Conservation (phyloP, 2,797 vertebrate genomes). For the Pangasius djambal region DNA sequence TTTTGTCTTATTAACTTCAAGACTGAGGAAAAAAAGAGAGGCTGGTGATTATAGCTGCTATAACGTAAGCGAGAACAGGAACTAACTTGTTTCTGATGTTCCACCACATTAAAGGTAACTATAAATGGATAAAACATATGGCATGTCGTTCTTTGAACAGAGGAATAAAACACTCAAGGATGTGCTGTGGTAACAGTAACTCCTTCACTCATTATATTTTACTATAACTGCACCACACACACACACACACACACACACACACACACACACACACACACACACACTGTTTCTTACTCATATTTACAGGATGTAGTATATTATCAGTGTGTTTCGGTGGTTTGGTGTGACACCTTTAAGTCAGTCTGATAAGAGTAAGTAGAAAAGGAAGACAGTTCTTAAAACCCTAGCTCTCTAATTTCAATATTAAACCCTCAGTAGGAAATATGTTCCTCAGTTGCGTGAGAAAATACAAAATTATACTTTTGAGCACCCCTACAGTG, state of each 20-base stretch:
- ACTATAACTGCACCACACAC: background rate
- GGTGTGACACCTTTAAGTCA: background rate
- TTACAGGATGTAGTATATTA: background rate
- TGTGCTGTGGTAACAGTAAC: background rate
- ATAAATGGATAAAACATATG: background rate
- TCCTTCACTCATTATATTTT: background rate
- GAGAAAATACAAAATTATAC: background rate
- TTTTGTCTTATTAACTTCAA: background rate
- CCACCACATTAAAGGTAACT: background rate
- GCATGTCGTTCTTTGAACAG: background rate
- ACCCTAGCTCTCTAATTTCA: background rate
- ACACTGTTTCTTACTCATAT: background rate
- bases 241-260: background rate
- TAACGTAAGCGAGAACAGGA: background rate
- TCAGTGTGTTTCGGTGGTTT: background rate
- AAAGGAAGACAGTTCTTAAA: background rate
- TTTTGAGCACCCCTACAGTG: background rate
- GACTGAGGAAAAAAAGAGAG: background rate
- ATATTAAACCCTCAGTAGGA: background rate
- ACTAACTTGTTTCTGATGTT: background rate
- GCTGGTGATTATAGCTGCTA: background rate
- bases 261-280: background rate
- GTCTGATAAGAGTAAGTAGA: background rate
- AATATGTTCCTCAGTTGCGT: too few species aligned
- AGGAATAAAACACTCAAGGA: background rate